These are phyloP conservation scores for Drosophila maculinotata DNA, from an alignment of 2,888 invertebrate species.

Conservation along the genomic window DNA sequence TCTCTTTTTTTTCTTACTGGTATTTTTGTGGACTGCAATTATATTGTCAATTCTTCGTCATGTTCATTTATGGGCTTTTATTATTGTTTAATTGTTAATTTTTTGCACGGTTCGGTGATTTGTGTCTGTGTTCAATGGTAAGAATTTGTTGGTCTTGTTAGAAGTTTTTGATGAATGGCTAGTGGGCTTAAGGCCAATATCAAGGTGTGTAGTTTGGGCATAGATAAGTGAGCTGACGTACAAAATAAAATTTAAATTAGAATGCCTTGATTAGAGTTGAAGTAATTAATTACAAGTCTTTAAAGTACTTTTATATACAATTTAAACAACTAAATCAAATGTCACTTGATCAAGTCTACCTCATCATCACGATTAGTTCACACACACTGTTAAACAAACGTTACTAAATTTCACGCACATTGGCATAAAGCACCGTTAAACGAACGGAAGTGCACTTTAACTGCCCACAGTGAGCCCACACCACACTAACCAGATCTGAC, in stretches of 20 bases:
- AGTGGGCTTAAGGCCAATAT: constrained; percentile 47
- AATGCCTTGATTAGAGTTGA: too few relatives aligned
- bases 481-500: constrained; percentile 45
- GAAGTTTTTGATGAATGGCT: background rate
- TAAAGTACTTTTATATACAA: too few relatives aligned
- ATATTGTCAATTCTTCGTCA: constrained; percentile 65
- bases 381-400: background rate
- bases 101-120: constrained; percentile 55
- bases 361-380: constrained; percentile 6
- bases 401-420: constrained; percentile 56
- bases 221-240: background rate
- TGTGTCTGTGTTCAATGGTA: constrained; percentile 37
- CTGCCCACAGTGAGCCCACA: constrained; percentile 59
- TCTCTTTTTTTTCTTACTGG: constrained; percentile 8
- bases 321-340: background rate
- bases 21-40: constrained; percentile 53
- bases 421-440: constrained; percentile 56
- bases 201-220: constrained; percentile 15
- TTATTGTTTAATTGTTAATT: constrained; percentile 77
- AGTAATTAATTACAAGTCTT: too few relatives aligned
- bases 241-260: too few relatives aligned
- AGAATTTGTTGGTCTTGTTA: constrained; percentile 2
- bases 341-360: constrained; percentile 5
- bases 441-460: constrained; percentile 73
- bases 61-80: constrained; percentile 54